Base-by-base conservation (phyloP, 2,888 invertebrate species). In the Parnassius apollo region DNA sequence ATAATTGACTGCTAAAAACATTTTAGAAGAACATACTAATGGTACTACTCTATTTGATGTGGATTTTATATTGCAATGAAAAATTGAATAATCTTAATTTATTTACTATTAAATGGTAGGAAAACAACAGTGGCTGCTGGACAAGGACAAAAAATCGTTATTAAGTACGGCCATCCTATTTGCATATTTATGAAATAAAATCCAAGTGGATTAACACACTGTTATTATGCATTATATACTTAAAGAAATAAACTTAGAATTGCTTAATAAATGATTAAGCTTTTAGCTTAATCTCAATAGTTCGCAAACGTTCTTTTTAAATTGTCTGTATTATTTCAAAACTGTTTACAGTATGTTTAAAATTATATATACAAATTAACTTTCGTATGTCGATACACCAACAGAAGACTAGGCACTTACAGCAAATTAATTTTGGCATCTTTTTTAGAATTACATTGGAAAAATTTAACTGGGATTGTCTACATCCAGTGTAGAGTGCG, bases 401-500 rank as follows among this genome's bases (percentile, higher is more conserved):
- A 70, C 71, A 78, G 69, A 82, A 85, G 80, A 83, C 85, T 84
- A 89, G 88, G 88, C 88, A 88, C 88, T 86, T 85, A 82, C 79
- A 86, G 87, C 80, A 80, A 82, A 84, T 75, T 77, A 77, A 73
- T 80, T 79, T 85, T 84, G 82, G 83, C 83, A 80, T 81, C 72
- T 72, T 61, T 68, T 62, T 49, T 48, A 42, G 51, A 58, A 60
- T 66, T 61, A 57, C 66, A 58, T 65, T 35, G 7, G 35, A 35
- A 35, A 35, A 35, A 35, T 35, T 35, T 7, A 35, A 7, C 35
- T 35, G 35, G 35, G 35, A 35, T 7, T 35, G 35, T 35, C 35
- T 7, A 4, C 35, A 35, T 35, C 7, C 7, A 35, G 35, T 35
- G 35, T 35, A 35, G 7, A 35, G 35, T 35, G 35, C 7, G 35